Evolutionary conservation across 2,797 vertebrate genomes (phyloP).

Genomic region (Heterohyrax brucei): DNA sequence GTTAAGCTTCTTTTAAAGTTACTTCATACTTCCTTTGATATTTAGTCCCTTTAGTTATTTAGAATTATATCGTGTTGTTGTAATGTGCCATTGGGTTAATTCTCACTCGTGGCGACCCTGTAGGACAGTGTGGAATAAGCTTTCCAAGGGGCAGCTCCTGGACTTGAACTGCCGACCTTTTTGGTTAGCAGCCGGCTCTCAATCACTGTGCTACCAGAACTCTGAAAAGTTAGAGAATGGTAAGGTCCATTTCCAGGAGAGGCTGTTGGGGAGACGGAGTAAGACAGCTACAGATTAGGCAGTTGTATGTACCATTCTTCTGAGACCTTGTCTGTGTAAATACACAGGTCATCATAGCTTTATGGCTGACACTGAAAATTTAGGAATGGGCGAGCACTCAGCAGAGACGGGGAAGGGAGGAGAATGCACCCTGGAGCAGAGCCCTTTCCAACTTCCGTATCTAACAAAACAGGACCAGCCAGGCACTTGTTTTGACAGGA

Average conservation of each 20-base stretch:
- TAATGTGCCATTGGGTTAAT: neutral
- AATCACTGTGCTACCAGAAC: too few species aligned
- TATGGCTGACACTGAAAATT: neutral
- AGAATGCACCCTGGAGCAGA: neutral
- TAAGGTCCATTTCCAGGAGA: neutral
- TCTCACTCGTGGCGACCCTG: neutral
- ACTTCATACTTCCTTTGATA: conserved; percentile 17
- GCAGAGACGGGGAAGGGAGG: neutral
- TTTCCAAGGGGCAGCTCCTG: too few species aligned
- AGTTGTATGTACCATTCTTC: neutral
- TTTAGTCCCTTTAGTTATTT: conserved; percentile 41
- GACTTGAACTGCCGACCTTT: too few species aligned
- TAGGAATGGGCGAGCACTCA: neutral
- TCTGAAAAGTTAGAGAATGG: neutral
- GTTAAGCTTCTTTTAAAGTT: conserved; percentile 31
- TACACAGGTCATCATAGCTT: neutral
- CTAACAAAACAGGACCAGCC: neutral
- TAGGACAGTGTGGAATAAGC: neutral
- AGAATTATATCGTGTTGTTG: neutral
- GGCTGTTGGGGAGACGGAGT: neutral
- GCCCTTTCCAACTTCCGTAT: neutral
- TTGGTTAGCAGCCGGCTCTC: too few species aligned
- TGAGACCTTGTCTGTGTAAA: neutral
- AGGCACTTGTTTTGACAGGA: conserved; percentile 20
- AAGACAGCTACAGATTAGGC: neutral